These are phyloP conservation scores for Temnothorax unifasciatus DNA, from an alignment of 2,888 invertebrate genomes.

Conservation along the genomic window DNA sequence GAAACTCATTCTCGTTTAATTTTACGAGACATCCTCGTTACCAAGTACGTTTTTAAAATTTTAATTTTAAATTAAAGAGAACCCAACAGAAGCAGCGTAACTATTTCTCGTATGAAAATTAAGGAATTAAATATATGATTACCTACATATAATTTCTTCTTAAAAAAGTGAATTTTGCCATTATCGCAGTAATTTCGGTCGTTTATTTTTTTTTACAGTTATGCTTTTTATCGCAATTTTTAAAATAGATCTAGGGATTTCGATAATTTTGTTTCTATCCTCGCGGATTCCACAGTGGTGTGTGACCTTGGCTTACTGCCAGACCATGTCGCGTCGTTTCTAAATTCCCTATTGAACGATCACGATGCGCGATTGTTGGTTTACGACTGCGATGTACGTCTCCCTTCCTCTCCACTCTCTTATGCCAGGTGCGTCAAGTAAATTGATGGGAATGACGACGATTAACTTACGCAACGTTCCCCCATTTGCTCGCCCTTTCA, in stretches of 20 bases:
- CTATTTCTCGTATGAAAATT: neutral
- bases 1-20: neutral
- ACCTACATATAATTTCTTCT: neutral
- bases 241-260: slow-evolving; percentile 14
- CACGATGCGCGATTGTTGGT: slow-evolving; percentile 17
- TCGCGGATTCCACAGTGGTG: slow-evolving; percentile 37
- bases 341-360: slow-evolving; percentile 50
- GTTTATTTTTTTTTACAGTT: neutral
- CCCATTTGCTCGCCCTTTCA: slow-evolving; percentile 41
- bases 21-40: neutral
- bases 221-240: slow-evolving; percentile 37
- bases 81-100: neutral
- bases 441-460: slow-evolving; percentile 43
- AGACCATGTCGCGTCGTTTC: slow-evolving; percentile 30
- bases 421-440: slow-evolving; percentile 27
- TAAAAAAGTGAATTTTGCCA: neutral
- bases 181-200: neutral
- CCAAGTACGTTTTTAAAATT: neutral
- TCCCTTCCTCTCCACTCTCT: neutral
- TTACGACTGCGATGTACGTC: neutral
- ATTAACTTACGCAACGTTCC: slow-evolving; percentile 44
- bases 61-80: slow-evolving; percentile 3
- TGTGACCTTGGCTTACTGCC: slow-evolving; percentile 69
- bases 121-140: neutral
- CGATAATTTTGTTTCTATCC: slow-evolving; percentile 22